Base-by-base conservation (phyloP, 1,140 invertebrate genomes). In the Sycophila sp. region DNA sequence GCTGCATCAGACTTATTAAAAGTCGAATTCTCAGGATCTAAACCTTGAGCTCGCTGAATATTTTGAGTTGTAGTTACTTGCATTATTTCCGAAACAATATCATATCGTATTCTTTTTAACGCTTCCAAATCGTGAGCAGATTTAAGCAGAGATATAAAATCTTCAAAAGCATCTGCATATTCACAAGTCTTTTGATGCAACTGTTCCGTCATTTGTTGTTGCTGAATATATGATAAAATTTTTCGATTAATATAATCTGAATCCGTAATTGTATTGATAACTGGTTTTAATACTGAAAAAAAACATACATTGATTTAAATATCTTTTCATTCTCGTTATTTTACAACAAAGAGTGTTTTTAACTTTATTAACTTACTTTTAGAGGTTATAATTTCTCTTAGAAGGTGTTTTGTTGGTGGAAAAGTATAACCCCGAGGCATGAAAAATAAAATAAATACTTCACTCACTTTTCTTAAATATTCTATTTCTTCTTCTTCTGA, bases 211-310 rank as follows among this genome's bases (percentile, higher is more conserved):
- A 94, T 89, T 75, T 94, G 90, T 66, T 94, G 91, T 1, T 92
- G 89, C 80, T 94, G 91, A 58, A 97, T 91, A 78, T 95, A 95
- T 63, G 90, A 88, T 51, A 96, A 87, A 63, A 97, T 90, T 81
- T 95, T 94, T 80, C 93, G 92, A 83, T 97, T 97, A 67, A 97
- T 94, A 79, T 94, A 96, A 85, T 96, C 94, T 17, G 95, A 94
- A 83, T 96, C 93, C 26, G 94, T 96, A 26, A 97, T 83, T 77
- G 92, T 86, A 78, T 96, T 92, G 77, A 97, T 92, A 32, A 92
- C 89, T 67, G 94, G 93, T 81, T 93, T 92, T 42, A 97, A 84
- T 76, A 96, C 94, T 96, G 79, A 58, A 90, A 76, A 62, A 56
- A 73, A 34, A 58, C 60, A 63, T 40, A 62, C 17, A 36, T 45